These are phyloP conservation scores for Minunthozetes semirufus DNA, from an alignment of 2,888 invertebrate species.

Conservation along the genomic window DNA sequence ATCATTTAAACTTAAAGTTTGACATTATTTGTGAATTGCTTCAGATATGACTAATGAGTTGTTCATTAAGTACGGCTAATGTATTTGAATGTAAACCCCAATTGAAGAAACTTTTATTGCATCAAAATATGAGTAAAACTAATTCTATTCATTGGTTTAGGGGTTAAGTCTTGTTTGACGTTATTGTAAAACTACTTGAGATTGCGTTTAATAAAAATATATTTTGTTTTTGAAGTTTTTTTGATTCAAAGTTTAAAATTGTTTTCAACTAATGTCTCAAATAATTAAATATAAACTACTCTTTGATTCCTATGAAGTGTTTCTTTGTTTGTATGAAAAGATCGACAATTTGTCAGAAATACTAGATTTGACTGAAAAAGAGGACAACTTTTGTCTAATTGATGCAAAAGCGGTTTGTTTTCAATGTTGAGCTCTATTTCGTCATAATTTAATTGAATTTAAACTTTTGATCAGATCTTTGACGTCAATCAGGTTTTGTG, in stretches of 20 bases:
- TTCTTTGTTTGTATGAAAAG: neutral
- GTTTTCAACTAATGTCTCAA: neutral
- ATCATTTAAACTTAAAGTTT: too few species aligned
- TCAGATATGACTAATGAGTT: too few species aligned
- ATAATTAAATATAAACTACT: neutral
- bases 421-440: neutral
- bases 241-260: neutral
- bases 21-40: too few species aligned
- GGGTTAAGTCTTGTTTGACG: too few species aligned
- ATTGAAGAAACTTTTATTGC: too few species aligned
- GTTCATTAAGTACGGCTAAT: too few species aligned
- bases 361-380: neutral
- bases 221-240: neutral
- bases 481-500: neutral
- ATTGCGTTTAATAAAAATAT: neutral
- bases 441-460: neutral
- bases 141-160: too few species aligned
- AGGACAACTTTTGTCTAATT: conserved; percentile 4
- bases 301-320: neutral
- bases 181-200: too few species aligned
- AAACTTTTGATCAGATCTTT: neutral
- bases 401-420: conserved; percentile 2
- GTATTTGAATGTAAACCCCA: too few species aligned
- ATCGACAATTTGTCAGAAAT: conserved; percentile 3
- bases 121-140: too few species aligned